Percentiles rank a stretch among this genome's conserved stretches.
These are phyloP conservation scores for Heliconius erato DNA, from an alignment of 2,888 invertebrate species.

Conservation along the genomic window DNA sequence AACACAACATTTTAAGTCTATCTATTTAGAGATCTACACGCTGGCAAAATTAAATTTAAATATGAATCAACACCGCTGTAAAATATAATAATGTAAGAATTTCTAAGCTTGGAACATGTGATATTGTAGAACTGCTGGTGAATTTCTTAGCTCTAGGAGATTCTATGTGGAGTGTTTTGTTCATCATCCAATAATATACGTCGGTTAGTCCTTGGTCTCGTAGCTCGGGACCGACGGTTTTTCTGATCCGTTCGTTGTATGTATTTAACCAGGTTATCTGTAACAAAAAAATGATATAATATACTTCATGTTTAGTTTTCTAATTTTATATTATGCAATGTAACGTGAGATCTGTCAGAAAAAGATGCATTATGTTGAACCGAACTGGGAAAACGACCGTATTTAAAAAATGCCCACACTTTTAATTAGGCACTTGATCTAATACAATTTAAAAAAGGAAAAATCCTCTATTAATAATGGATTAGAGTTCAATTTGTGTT, in stretches of 20 bases:
- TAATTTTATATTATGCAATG: neutral
- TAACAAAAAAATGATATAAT: neutral
- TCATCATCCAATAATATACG: slow-evolving; percentile 94
- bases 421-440: neutral
- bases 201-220: slow-evolving; percentile 89
- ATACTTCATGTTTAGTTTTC: neutral
- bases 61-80: neutral
- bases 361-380: neutral
- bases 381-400: neutral
- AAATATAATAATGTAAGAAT: neutral
- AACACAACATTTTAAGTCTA: neutral
- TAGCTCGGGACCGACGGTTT: slow-evolving; percentile 90
- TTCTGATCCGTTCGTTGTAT: slow-evolving; percentile 91
- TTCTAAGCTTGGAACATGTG: slow-evolving; percentile 2
- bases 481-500: too few relatives aligned
- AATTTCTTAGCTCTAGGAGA: slow-evolving; percentile 65
- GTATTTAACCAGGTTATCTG: slow-evolving; percentile 92
- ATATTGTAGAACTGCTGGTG: slow-evolving; percentile 45
- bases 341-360: neutral
- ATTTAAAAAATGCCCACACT: neutral
- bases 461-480: too few relatives aligned
- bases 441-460: neutral
- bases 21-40: neutral
- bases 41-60: neutral
- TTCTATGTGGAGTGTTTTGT: slow-evolving; percentile 89